Conservation (phyloP, 2,797 vertebrate species). For the Notamacropus eugenii region DNA sequence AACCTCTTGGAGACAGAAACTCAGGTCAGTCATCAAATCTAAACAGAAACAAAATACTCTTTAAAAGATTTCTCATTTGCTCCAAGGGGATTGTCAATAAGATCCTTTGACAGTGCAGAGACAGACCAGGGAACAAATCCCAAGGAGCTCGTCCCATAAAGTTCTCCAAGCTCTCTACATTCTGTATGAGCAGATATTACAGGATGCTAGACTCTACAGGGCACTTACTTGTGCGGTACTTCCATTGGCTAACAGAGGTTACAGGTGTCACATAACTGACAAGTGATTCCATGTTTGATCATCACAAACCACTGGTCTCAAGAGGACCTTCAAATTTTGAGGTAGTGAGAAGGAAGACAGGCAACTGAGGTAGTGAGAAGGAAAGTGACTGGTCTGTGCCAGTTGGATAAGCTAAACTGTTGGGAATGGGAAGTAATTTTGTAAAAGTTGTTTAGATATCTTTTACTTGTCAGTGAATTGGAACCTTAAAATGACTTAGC, state of each 20-base stretch:
- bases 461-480: no score
- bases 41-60: conserved; percentile 22
- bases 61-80: background rate
- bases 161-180: background rate
- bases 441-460: no score
- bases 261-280: conserved; percentile 35
- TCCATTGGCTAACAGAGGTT: conserved; percentile 30
- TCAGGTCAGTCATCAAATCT: conserved; percentile 28
- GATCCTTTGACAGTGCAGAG: background rate
- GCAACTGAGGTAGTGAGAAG: background rate
- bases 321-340: conserved; percentile 15
- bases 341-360: conserved; percentile 36
- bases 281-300: conserved; percentile 9
- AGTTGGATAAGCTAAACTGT: conserved; percentile 44
- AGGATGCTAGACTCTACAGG: conserved; percentile 11
- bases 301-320: conserved; percentile 36
- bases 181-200: background rate
- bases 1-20: conserved; percentile 21
- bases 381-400: background rate
- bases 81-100: conserved; percentile 18
- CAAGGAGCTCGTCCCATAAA: background rate
- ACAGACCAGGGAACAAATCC: background rate
- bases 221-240: conserved; percentile 4
- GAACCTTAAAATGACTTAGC: no score
- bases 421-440: no score